Evolutionary conservation across 2,113 vertebrate species (phyloP).

Genomic region (Dromas ardeola): DNA sequence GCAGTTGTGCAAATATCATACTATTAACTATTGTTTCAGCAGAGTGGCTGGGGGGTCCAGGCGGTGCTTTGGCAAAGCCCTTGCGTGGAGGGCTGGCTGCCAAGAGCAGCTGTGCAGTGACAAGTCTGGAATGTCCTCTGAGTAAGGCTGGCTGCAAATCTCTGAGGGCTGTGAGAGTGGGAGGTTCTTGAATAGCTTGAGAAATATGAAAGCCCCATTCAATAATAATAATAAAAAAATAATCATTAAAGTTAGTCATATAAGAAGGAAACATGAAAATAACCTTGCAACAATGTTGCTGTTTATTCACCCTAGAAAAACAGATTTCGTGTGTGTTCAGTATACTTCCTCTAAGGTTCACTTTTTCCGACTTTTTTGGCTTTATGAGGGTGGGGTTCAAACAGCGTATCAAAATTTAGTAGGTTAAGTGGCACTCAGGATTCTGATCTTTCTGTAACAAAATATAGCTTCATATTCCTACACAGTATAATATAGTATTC

Average conservation of each 20-base stretch:
- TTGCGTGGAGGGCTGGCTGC: not conserved
- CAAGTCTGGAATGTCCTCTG: conserved; percentile 57
- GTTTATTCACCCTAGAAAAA: conserved; percentile 67
- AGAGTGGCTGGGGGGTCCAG: not conserved
- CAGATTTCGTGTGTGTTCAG: conserved; percentile 42
- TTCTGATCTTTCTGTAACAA: not conserved
- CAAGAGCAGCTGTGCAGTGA: conserved; percentile 43
- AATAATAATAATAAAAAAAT: conserved; percentile 15
- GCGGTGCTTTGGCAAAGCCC: not conserved
- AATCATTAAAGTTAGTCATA: conserved; percentile 71
- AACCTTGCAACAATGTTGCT: conserved; percentile 41
- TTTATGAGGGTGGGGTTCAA: not conserved
- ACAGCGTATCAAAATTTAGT: not conserved
- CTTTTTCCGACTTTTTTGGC: not conserved
- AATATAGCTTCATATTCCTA: not conserved
- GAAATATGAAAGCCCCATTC: conserved; percentile 58
- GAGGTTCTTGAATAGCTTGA: conserved; percentile 30
- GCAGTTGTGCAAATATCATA: not conserved
- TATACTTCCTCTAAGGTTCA: conserved; percentile 30
- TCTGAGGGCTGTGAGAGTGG: not conserved
- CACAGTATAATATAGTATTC: not conserved
- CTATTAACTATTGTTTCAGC: not conserved
- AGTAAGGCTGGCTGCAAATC: conserved; percentile 42
- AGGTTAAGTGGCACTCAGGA: not conserved
- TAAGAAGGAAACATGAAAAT: conserved; percentile 64